Evolutionary conservation across 2,113 vertebrate genomes (phyloP), one percentile per base, ranked within the genome.

Genomic region (Bufo bufo): DNA sequence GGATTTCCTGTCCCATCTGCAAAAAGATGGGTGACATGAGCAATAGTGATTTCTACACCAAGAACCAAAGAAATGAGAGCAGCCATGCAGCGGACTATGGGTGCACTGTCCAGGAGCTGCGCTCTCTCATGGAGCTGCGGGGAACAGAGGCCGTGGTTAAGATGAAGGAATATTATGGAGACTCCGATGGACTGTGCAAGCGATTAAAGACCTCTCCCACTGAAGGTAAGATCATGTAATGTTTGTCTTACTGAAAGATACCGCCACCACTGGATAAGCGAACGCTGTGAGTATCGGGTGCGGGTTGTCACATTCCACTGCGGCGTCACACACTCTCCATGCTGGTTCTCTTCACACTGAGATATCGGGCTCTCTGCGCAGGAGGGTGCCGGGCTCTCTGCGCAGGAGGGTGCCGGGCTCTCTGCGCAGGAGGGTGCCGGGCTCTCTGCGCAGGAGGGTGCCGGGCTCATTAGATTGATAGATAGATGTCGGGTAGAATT

Each of bases 11-110:
- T 66, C 61, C 81, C 83, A 72, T 16, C 33, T 43, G 50, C 10
- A 54, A 65, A 65, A 63, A 50, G 90, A 99, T 99, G 98, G 98
- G 98, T 95, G 98, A 99, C 95, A 97, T 99, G 97, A 97, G 97
- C 85, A 99, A 99, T 92, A 99, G 98, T 56, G 98, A 99, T 96
- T 99, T 99, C 95, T 99, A 99, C 93, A 95, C 97, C 94, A 99
- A 99, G 97, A 99, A 99, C 98, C 98, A 99, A 98, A 98, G 97
- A 97, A 97, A 96, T 0, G 97, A 99, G 91, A 94, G 91, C 78
- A 96, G 96, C 95, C 97, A 97, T 95, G 96, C 95, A 72, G 95
- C 93, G 23, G 97, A 96, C 90, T 99, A 98, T 71, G 97, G 98
- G 92, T 98, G 97, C 94, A 96, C 97, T 0, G 87, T 99, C 93